Evolutionary conservation across 2,113 vertebrate species (phyloP), one percentile per base, ranked within the genome.

Genomic region (Oenanthe melanoleuca): DNA sequence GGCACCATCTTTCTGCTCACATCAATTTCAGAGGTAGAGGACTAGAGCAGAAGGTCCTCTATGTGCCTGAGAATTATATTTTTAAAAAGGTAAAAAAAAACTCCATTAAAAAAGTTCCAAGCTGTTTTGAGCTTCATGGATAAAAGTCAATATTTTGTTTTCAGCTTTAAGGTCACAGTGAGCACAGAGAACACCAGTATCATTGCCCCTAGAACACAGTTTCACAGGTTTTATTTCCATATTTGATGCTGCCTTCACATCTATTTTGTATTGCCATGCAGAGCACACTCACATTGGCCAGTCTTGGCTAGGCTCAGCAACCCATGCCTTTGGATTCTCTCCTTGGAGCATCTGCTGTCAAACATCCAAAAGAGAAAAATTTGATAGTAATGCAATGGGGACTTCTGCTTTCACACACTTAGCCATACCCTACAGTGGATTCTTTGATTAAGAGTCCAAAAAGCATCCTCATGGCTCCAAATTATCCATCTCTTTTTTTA

Each of bases 111-210:
- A 50, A 61, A 12, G 15, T 52, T 47, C 13, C 8, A 42, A 56
- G 20, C 5, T 80, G 20, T 40, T 67, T 22, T 4, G 1, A 77
- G 14, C 5, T 67, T 83, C 84, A 50, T 8, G 33, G 29, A 16
- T 31, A 59, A 52, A 69, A 87, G 23, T 15, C 9, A 84, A 23
- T n/a, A 42, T 71, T 78, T 61, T 65, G n/a, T 38, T 64, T 89
- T 34, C 23, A 56, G 11, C 12, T 78, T 81, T 65, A 57, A 65
- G n/a, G 4, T 80, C 42, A 31, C 0, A 0, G 33, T 53, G 44
- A 67, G 44, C 38, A 49, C 33, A 29, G 50, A 78, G n/a, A 91
- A 4, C 6, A 12, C 13, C 26, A 55, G 5, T 19, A 50, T 37
- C 25, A 61, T 9, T 82, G 9, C 4, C 19, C 22, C 56, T 38